These are phyloP conservation scores for Pangasius macronema DNA, from an alignment of 2,797 vertebrate genomes.

Conservation along the genomic window DNA sequence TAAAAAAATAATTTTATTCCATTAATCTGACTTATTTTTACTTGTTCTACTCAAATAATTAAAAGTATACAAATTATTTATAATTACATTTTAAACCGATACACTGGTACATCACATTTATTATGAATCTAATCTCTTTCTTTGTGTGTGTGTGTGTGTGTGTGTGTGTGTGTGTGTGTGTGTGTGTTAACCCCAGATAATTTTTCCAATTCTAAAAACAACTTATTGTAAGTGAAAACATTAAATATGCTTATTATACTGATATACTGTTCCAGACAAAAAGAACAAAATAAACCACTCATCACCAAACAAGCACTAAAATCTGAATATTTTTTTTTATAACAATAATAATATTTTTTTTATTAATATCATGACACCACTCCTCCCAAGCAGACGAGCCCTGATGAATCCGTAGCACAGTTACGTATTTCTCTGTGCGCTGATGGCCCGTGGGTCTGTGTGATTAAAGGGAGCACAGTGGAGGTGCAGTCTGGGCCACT, in stretches of 20 bases:
- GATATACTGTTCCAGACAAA: neutral
- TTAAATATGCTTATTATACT: neutral
- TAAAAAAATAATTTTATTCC: neutral
- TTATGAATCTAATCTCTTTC: neutral
- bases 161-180: constrained; percentile 14
- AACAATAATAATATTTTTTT: neutral
- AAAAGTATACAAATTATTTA: neutral
- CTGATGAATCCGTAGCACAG: neutral
- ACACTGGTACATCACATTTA: neutral
- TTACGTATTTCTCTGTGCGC: neutral
- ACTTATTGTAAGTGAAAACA: neutral
- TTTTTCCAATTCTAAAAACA: neutral
- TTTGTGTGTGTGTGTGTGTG: neutral
- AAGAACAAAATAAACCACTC: neutral
- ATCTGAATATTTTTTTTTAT: neutral
- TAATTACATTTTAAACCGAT: neutral
- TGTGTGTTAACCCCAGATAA: neutral
- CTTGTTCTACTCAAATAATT: neutral
- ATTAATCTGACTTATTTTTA: neutral
- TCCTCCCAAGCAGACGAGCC: neutral
- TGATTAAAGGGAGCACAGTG: neutral
- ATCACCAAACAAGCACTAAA: neutral
- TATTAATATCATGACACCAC: neutral
- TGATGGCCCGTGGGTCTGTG: constrained; percentile 8
- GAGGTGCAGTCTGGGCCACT: constrained; percentile 7